These are phyloP conservation scores for Phorcus lineatus DNA, from an alignment of 2,888 invertebrate species.

Conservation along the genomic window DNA sequence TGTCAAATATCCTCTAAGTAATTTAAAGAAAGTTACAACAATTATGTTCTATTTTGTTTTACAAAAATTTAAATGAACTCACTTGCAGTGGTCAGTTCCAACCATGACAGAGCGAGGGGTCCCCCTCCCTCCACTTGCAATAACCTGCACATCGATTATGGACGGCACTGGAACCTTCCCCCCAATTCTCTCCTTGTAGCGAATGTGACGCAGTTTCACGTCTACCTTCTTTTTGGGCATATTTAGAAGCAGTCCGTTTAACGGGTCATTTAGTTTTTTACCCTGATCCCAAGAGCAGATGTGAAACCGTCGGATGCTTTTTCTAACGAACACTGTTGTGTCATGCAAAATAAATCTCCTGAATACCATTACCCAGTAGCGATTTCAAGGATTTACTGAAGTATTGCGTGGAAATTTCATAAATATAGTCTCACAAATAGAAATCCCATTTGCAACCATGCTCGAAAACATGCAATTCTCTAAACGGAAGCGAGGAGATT, in stretches of 20 bases:
- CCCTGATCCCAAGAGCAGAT: background rate
- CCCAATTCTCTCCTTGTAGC: constrained; percentile 39
- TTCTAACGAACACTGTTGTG: background rate
- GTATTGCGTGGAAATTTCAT: too few relatives aligned
- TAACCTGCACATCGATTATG: constrained; percentile 46
- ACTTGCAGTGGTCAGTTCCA: constrained; percentile 49
- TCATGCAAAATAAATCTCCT: too few relatives aligned
- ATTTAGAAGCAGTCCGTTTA: background rate
- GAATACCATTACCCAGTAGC: too few relatives aligned
- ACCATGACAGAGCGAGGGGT: constrained; percentile 45
- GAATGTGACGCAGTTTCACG: constrained; percentile 38
- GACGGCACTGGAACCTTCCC: constrained; percentile 43
- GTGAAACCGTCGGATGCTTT: background rate
- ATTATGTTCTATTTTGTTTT: too few relatives aligned
- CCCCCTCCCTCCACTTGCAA: constrained; percentile 51
- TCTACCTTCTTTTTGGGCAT: constrained; percentile 30
- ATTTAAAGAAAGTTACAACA: too few relatives aligned
- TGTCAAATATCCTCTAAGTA: too few relatives aligned
- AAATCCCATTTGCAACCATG: too few relatives aligned
- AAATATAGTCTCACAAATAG: too few relatives aligned
- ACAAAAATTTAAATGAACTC: background rate
- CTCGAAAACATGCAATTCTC: too few relatives aligned
- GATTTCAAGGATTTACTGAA: too few relatives aligned
- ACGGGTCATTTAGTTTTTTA: background rate
- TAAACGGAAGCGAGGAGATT: too few relatives aligned